Base-by-base conservation (phyloP, 2,797 vertebrate species). In the Lutjanus campechanus region DNA sequence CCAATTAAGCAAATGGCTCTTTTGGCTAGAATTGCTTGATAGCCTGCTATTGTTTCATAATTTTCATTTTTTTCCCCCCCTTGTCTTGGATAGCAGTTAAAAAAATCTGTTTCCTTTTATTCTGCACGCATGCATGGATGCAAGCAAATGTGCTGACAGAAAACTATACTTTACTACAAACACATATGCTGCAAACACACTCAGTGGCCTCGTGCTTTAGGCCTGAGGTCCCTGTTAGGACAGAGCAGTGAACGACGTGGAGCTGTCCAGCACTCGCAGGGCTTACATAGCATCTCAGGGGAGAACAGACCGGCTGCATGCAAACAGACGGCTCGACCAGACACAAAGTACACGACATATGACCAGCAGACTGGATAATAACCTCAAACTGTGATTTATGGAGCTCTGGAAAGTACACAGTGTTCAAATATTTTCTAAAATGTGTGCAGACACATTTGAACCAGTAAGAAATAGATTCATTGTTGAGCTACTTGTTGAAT, bases 1-100 rank as follows among this genome's bases (percentile, higher is more conserved):
- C 80, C 93, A 93, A 94, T 93, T 92, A 91, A 84, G 80, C 89
- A 92, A 94, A 95, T 94, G 83, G 88, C 67, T 90, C 83, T 91
- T 85, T 92, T 93, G 88, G 89, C 79, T 67, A 8, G 20, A 78
- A 64, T 73, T 66, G 83, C 81, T 84, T 77, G 29, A 82, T 72
- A 71, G 53, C 46, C 59, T 78, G 71, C 63, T 73, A 61, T 69
- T 86, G 69, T 81, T 85, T 83, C 36, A 62, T 15, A 76, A 36
- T 72, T 85, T 36, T 78, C 61, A 59, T 60, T 10, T 46, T 36
- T 69, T 6, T 7, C 8, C 11, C 22, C 15, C 13, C 9, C 8
- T 17, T 63, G 44, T 69, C 74, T 41, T 1, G 3, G 25, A 20
- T 40, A 4, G 13, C 15, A 4, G 8, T 46, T 36, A 22, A 54